Evolutionary conservation across 2,797 vertebrate species (phyloP), one percentile per base, ranked within the genome.

Genomic region (Sebastes matsubarae): DNA sequence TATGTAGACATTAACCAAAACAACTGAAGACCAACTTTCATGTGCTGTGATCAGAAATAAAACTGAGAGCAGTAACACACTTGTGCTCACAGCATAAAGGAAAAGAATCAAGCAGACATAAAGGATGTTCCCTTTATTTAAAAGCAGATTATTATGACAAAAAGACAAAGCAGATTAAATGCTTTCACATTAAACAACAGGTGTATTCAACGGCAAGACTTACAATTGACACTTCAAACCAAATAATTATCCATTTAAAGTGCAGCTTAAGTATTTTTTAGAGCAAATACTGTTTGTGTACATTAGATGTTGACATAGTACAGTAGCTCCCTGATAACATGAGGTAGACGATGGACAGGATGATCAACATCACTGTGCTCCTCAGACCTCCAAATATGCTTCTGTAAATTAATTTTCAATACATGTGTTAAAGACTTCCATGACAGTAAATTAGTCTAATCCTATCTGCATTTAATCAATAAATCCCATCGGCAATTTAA

Each of bases 321-420:
- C 55, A 58, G 27, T 25, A 18, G 13, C 64, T 77, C 13, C 30
- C 14, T 58, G 38, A 22, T 14, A 57, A 6, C 1, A 14, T n/a
- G 72, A 86, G 72, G 72, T 57, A 82, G 59, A 38, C n/a, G 24
- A 29, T 9, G 10, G 50, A 69, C 46, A 27, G 46, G 25, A n/a
- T 6, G 14, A 12, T 64, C 24, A 24, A 8, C 11, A 59, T 12
- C 57, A 16, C 14, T 34, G 3, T 29, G 22, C 6, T 34, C 50
- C 34, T 64, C 50, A 57, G 46, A 25, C 18, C 29, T n/a, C 52
- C 52, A 22, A 22, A 55, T 22, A 55, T 22, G 10, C 20, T 52
- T 1, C 50, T 46, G 42, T 46, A 46, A 18, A 18, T 46, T 46
- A 1, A 46, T 18, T 46, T 46, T 46, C 50, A 52, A n/a, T 9